Evolutionary conservation across 2,113 vertebrate genomes (phyloP), one percentile per base, ranked within the genome.

Genomic region (Alethe castanea): DNA sequence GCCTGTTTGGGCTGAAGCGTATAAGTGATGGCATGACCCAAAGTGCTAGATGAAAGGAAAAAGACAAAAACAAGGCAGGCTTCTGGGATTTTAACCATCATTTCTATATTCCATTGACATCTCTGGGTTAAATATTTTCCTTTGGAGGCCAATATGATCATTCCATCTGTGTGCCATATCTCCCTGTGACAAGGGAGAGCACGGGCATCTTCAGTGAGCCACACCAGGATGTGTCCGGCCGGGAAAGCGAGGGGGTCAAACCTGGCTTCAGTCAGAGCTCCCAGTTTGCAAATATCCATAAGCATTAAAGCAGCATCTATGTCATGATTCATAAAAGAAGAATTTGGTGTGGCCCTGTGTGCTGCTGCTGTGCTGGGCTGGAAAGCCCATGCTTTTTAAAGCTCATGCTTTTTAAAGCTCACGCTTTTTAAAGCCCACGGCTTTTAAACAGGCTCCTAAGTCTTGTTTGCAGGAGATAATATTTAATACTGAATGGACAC

Each of bases 21-120:
- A 56, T 97, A 97, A 97, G 97, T 96, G 97, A 97, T 97, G 97
- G 95, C 96, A 81, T 96, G 97, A 97, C 97, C 97, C 91, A 90
- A 94, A 95, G 96, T 92, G 91, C 82, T 79, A 97, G 96, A 97
- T 97, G 97, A 97, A 97, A 97, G 97, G 93, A 40, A 94, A 48
- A 92, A 97, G 97, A 97, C 94, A 95, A 97, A 97, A 97, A 91
- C 96, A 97, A 90, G 92, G 67, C 91, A 96, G 90, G 94, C 95
- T 97, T 97, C 96, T 97, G 96, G 96, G 95, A 78, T 96, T 97
- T 94, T 64, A 88, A 96, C 96, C 95, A 94, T 95, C 81, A 94
- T 97, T 95, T 96, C 95, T 90, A 92, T 96, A 95, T 93, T 91
- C 86, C 86, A 96, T 95, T 95, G 96, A 96, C 95, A 95, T 96